phyloP scores from a whole-genome alignment of 2,113 vertebrate genomes.

The Perca schrenkii region DNA sequence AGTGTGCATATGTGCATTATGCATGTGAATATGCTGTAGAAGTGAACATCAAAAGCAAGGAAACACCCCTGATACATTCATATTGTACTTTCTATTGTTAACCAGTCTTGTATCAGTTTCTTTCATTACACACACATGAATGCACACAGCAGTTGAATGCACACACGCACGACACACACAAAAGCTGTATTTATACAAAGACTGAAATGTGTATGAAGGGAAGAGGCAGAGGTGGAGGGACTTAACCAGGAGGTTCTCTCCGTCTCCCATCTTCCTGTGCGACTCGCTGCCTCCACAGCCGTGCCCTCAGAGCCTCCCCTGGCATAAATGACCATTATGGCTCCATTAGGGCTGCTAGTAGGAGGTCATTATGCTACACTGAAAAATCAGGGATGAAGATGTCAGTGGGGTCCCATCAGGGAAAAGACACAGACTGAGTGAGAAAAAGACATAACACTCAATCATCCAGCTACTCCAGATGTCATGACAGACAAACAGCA shows the following conservation, averaged over 20 bases:
- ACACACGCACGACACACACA: slow-evolving; percentile 29
- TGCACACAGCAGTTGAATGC: slow-evolving; percentile 22
- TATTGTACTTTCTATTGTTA: slow-evolving; percentile 73
- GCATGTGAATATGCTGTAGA: slow-evolving; percentile 58
- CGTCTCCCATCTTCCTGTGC: slow-evolving; percentile 62
- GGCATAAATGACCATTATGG: slow-evolving; percentile 83
- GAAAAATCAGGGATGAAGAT: slow-evolving; percentile 78
- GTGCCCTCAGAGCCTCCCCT: slow-evolving; percentile 77
- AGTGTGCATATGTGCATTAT: slow-evolving; percentile 62
- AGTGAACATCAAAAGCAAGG: slow-evolving; percentile 60
- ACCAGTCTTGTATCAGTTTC: slow-evolving; percentile 62
- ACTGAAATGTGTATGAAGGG: slow-evolving; percentile 37
- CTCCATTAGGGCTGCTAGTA: slow-evolving; percentile 81
- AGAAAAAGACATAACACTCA: slow-evolving; percentile 76
- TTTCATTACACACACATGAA: slow-evolving; percentile 62
- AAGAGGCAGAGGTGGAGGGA: slow-evolving; percentile 49
- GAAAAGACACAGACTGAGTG: slow-evolving; percentile 66
- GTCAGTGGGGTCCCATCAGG: slow-evolving; percentile 79
- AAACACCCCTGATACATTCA: slow-evolving; percentile 61
- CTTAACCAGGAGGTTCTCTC: slow-evolving; percentile 54
- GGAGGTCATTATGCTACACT: slow-evolving; percentile 79
- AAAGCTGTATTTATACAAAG: slow-evolving; percentile 58
- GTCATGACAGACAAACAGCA: slow-evolving; percentile 79
- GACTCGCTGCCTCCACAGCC: slow-evolving; percentile 65
- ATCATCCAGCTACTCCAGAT: slow-evolving; percentile 78